Base-by-base conservation (phyloP, 2,888 invertebrate species). In the Dendrolimus houi region DNA sequence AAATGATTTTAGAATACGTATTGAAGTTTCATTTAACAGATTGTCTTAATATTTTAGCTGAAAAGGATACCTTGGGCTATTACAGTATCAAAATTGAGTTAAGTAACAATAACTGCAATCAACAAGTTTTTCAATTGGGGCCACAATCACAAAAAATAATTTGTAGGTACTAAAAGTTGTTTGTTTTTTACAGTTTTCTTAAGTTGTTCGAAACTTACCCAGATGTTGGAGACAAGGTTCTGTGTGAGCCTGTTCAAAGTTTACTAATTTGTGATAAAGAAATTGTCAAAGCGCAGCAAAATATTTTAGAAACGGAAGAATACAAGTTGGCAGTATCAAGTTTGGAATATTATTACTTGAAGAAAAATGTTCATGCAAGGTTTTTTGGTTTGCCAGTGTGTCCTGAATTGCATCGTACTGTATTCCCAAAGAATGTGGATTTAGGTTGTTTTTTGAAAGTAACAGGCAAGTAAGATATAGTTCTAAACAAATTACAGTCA, bases 71-170 rank as follows among this genome's bases (percentile, higher is more conserved):
- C 57, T 82, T 91, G 54, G 92, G 93, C 57, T 93, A 94, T 75
- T 95, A 92, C 69, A 91, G 93, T 52, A 85, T 96, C 55, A 92
- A 92, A 72, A 92, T 96, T 56, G 94, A 95, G 96, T 96, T n/a
- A 91, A 91, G 92, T 83, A 60, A 53, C 13, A 2, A 40, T 41
- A 17, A 29, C 29, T 29, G 29, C 6, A 29, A 29, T 0, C 29
- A 29, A 29, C 6, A 6, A 29, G 29, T 29, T 55, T 52, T 54
- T 41, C 13, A 41, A 55, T 52, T 54, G 54, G 57, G 9, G 52
- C 54, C 14, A 52, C 41, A 40, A 54, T 55, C 1, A 14, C 14
- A 29, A 29, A 29, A 29, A 29, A 6, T 6, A 29, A 6, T 29
- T 29, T n/a, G n/a, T n/a, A n/a, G n/a, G 3, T 29, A 29, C 29